Base-by-base conservation (phyloP, 2,888 invertebrate genomes). In the Morpho achilles region DNA sequence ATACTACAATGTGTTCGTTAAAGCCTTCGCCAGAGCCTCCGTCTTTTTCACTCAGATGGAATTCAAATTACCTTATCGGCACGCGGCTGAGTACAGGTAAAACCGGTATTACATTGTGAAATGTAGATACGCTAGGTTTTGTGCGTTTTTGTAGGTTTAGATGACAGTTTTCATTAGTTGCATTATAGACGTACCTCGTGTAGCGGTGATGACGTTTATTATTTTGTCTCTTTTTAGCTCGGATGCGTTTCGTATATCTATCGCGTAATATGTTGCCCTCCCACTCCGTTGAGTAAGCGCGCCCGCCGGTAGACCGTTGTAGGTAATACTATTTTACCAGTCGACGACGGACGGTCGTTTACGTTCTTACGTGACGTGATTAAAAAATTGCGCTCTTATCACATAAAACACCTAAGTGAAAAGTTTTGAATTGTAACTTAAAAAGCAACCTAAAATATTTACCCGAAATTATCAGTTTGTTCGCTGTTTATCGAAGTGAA, bases 1-100 rank as follows among this genome's bases (percentile, higher is more conserved):
- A 68, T 68, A 67, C 22, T 49, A 53, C 54, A 50, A 53, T 67
- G 70, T 66, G 68, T 69, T 69, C 66, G 67, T 73, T 75, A 76
- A 72, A 82, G 75, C 79, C 77, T 79, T 69, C 74, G 68, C 71
- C 71, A 70, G 74, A 83, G 76, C 82, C 79, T 85, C 79, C 69
- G 77, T 87, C 86, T 86, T 88, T 85, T 83, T 89, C 87, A 79
- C 86, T 84, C 88, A 71, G 71, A 77, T 80, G 84, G 88, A 85
- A 89, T 90, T 85, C 80, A 80, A 87, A 87, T 86, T 82, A 79
- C 84, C 83, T 86, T 87, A 88, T 84, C 83, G 82, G 85, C 79
- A 82, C 80, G 79, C 81, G 74, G 78, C 73, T 68, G 69, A 68
- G 72, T 77, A 79, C 87, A 89, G 87, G 87, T 88, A 86, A 84